Evolutionary conservation across 2,113 vertebrate species (phyloP).

Genomic region (Chamaetylas fuelleborni): DNA sequence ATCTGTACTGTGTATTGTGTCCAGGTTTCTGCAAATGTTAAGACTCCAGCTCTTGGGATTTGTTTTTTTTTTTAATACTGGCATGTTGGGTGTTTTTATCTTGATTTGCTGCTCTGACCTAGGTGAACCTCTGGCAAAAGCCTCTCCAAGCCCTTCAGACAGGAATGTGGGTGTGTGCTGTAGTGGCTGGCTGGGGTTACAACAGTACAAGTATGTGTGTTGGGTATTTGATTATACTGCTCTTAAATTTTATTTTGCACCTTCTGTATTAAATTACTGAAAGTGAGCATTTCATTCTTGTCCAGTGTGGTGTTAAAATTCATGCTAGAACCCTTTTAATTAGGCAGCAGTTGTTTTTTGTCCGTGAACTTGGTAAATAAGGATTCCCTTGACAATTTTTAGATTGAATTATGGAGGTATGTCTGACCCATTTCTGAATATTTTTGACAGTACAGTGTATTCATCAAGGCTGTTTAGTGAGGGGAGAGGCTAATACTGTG

Average conservation of each 20-base stretch:
- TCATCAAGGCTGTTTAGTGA: not conserved
- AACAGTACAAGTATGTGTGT: not conserved
- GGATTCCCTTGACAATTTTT: not conserved
- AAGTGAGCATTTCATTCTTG: not conserved
- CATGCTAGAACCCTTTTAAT: not conserved
- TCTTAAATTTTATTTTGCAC: not conserved
- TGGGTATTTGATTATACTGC: not conserved
- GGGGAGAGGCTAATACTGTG: not conserved
- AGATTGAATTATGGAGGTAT: not conserved
- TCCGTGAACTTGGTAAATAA: not conserved
- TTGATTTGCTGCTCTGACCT: not conserved
- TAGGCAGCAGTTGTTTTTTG: not conserved
- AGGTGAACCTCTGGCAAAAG: not conserved
- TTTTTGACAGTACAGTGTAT: not conserved
- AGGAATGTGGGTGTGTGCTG: not conserved
- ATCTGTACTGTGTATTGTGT: rapidly evolving
- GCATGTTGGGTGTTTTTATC: not conserved
- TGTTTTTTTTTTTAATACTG: not conserved
- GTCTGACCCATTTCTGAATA: not conserved
- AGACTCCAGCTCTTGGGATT: not conserved
- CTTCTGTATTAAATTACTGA: not conserved
- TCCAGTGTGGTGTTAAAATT: not conserved
- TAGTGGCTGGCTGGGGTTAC: not conserved
- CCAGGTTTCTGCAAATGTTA: not conserved
- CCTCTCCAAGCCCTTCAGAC: not conserved